Evolutionary conservation across 2,113 vertebrate species (phyloP).

Genomic region (Corythornis vintsioides): DNA sequence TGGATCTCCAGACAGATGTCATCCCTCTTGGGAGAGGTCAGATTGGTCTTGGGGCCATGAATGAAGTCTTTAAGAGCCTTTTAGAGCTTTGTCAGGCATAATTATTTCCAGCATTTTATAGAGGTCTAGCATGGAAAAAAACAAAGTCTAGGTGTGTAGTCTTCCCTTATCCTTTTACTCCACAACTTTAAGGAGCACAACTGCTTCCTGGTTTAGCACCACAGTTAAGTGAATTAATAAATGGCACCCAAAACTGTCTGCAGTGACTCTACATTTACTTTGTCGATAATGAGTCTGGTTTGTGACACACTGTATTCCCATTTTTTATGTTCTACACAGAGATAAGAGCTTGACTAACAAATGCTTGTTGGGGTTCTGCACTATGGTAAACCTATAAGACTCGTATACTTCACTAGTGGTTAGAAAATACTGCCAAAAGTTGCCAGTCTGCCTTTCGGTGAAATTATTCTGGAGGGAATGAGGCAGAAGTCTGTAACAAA

Average conservation of each 20-base stretch:
- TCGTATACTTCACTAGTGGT: fast-evolving
- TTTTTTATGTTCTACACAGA: neutral
- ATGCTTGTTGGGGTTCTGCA: neutral
- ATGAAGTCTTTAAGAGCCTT: no score
- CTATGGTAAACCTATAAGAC: neutral
- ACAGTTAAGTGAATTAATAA: neutral
- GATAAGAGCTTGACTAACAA: neutral
- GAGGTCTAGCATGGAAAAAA: neutral
- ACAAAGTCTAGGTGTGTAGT: neutral
- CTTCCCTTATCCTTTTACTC: neutral
- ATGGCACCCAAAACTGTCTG: neutral
- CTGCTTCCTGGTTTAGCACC: neutral
- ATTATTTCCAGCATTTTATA: neutral
- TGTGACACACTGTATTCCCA: neutral
- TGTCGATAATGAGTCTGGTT: neutral
- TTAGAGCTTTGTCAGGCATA: neutral
- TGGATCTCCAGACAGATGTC: no score
- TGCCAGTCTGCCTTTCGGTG: neutral
- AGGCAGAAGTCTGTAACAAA: neutral
- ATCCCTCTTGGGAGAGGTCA: no score
- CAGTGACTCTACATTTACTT: neutral
- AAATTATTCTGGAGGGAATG: neutral
- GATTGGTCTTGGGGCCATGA: no score
- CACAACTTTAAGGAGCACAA: neutral
- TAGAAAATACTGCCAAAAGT: neutral